These are phyloP conservation scores for Cochlearius cochlearius DNA, from an alignment of 2,113 vertebrate genomes.

Conservation along the genomic window DNA sequence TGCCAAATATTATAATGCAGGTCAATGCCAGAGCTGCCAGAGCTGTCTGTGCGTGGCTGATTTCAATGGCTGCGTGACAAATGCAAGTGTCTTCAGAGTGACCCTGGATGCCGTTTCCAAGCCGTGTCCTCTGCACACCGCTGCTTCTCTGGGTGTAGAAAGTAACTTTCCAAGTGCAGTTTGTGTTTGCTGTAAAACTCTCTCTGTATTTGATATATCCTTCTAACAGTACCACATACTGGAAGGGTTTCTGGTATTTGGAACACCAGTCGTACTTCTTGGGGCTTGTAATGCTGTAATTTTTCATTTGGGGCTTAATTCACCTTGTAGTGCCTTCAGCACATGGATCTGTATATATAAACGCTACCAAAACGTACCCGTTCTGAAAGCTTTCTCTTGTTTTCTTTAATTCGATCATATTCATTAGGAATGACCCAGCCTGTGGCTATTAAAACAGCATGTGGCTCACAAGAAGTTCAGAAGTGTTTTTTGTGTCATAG, in stretches of 20 bases:
- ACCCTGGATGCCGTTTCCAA: neutral
- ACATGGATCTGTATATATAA: rapidly evolving
- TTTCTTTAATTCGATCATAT: neutral
- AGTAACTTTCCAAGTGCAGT: neutral
- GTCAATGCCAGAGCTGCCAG: neutral
- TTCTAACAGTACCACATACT: neutral
- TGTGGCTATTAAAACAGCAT: neutral
- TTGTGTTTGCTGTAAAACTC: neutral
- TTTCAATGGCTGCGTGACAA: neutral
- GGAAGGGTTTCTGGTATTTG: neutral
- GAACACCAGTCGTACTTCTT: neutral
- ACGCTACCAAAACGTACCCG: rapidly evolving
- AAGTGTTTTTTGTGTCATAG: neutral
- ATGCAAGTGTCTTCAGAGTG: neutral
- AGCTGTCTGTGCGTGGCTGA: rapidly evolving
- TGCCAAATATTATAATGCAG: neutral
- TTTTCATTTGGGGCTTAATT: neutral
- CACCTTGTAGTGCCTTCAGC: neutral
- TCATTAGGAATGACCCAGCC: neutral
- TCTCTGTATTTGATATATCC: neutral
- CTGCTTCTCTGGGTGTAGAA: neutral
- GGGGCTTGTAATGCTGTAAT: neutral
- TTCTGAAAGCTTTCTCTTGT: neutral
- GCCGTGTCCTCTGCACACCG: rapidly evolving
- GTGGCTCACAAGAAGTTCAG: neutral